Percentiles rank a stretch among this genome's conserved stretches.
These are phyloP conservation scores for Heterocephalus glaber DNA, from an alignment of 2,113 vertebrate species.

Conservation along the genomic window DNA sequence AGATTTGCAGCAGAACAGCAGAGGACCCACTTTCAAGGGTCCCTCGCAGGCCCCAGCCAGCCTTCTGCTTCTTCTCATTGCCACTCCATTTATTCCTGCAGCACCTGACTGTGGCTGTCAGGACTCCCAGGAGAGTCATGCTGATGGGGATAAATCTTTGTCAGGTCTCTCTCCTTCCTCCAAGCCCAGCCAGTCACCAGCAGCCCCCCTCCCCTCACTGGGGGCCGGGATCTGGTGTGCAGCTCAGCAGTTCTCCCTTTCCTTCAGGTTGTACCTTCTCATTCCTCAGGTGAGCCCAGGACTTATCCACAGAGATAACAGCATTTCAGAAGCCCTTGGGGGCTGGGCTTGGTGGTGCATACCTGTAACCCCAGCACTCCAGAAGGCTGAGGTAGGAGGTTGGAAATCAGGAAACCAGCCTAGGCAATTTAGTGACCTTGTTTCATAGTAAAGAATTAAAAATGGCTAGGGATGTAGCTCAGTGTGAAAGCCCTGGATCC, in stretches of 20 bases:
- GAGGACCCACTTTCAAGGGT: neutral
- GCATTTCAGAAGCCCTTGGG: neutral
- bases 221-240: neutral
- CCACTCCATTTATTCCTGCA: neutral
- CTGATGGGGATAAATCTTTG: fast-evolving
- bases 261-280: neutral
- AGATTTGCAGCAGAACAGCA: neutral
- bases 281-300: neutral
- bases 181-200: neutral
- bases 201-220: neutral
- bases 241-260: neutral
- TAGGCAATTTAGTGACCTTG: neutral
- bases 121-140: neutral
- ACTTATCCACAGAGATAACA: neutral
- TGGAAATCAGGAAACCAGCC: neutral
- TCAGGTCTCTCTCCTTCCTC: neutral
- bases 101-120: neutral
- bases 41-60: neutral
- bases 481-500: neutral
- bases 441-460: neutral
- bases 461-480: neutral
- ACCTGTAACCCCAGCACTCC: neutral
- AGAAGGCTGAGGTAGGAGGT: neutral
- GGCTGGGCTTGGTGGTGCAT: neutral
- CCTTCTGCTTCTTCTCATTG: neutral